phyloP scores from a whole-genome alignment of 1,140 invertebrate genomes.

The Hypsibius dujardini region DNA sequence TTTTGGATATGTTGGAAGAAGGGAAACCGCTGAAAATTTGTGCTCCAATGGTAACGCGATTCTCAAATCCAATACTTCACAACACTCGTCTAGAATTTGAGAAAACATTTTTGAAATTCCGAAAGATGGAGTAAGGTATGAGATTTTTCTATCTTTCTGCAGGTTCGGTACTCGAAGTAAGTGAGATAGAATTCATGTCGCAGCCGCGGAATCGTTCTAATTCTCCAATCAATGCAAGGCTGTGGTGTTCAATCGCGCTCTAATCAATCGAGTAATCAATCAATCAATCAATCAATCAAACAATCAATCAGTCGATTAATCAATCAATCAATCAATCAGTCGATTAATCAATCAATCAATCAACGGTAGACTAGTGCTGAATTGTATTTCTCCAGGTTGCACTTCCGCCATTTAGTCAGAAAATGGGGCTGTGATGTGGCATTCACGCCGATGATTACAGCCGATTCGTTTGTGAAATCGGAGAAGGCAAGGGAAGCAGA shows the following conservation, averaged over 20 bases:
- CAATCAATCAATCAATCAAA: too few species aligned
- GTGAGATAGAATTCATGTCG: conserved; percentile 24
- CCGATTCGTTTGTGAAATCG: conserved; percentile 75
- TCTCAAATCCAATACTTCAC: too few species aligned
- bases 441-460: conserved; percentile 89
- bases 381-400: conserved; percentile 43
- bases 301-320: too few species aligned
- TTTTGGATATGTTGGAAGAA: conserved; percentile 40
- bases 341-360: too few species aligned
- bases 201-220: background rate
- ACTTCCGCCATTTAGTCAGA: conserved; percentile 61
- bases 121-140: too few species aligned
- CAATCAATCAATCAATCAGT: too few species aligned
- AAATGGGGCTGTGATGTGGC: conserved; percentile 70
- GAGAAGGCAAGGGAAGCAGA: conserved; percentile 67
- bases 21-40: conserved; percentile 54
- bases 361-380: too few species aligned
- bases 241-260: background rate
- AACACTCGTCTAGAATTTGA: too few species aligned
- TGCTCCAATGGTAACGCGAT: conserved; percentile 66
- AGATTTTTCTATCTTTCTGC: too few species aligned
- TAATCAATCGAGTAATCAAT: background rate
- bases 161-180: conserved; percentile 62
- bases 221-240: background rate
- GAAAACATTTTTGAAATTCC: too few species aligned